Percentiles rank a stretch among this genome's conserved stretches.
These are phyloP conservation scores for Drosophila eugracilis DNA, from an alignment of 1,140 invertebrate species.

Conservation along the genomic window DNA sequence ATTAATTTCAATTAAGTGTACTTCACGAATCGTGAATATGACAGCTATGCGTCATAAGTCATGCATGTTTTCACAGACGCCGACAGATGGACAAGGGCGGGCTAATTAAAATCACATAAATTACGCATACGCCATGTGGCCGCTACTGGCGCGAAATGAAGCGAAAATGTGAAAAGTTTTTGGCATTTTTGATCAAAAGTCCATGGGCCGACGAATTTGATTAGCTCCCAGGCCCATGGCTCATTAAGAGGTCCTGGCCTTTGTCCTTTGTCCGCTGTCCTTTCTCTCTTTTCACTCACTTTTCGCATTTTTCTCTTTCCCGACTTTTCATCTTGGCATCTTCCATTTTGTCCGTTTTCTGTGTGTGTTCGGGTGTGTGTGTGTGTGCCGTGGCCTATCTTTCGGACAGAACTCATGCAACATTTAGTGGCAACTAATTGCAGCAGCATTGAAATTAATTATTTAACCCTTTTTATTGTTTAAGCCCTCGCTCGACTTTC, in stretches of 20 bases:
- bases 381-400: constrained; percentile 46
- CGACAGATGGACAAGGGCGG: constrained; percentile 10
- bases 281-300: neutral
- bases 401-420: constrained; percentile 69
- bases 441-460: constrained; percentile 83
- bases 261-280: constrained; percentile 35
- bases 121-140: constrained; percentile 75
- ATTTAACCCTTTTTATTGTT: constrained; percentile 83
- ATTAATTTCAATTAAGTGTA: constrained; percentile 78
- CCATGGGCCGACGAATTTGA: constrained; percentile 71
- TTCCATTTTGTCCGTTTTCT: constrained; percentile 8
- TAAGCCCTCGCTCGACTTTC: constrained; percentile 57
- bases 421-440: constrained; percentile 83
- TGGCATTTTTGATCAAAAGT: constrained; percentile 74
- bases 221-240: constrained; percentile 49
- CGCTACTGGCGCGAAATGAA: constrained; percentile 41
- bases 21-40: constrained; percentile 70
- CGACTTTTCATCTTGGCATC: constrained; percentile 18
- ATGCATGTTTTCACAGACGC: constrained; percentile 32
- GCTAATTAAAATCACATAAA: constrained; percentile 81
- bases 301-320: constrained; percentile 19
- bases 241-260: constrained; percentile 68
- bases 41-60: constrained; percentile 77
- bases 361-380: constrained; percentile 11
- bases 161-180: constrained; percentile 59